These are phyloP conservation scores for Telmatherina bonti DNA, from an alignment of 2,797 vertebrate species.

Conservation along the genomic window DNA sequence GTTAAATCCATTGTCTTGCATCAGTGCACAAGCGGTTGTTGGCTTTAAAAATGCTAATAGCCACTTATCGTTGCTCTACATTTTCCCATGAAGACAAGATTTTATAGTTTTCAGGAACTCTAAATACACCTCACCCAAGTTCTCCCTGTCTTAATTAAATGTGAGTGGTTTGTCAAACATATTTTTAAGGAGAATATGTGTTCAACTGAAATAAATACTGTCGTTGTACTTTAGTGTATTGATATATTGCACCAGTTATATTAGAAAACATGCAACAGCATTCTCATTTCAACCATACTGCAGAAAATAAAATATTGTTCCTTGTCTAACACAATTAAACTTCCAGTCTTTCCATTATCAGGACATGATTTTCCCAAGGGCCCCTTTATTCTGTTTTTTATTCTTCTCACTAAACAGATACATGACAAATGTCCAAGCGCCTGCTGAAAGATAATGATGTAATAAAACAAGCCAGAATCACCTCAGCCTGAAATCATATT, in stretches of 20 bases:
- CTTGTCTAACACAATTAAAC: neutral
- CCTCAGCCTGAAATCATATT: constrained; percentile 45
- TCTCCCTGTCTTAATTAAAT: neutral
- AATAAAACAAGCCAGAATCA: constrained; percentile 55
- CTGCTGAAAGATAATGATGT: constrained; percentile 54
- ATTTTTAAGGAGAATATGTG: neutral
- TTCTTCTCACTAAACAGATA: constrained; percentile 9
- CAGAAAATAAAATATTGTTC: neutral
- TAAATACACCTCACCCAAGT: neutral
- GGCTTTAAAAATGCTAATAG: too few relatives aligned
- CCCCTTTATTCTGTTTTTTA: constrained; percentile 19
- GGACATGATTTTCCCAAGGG: neutral
- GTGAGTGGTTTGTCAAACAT: neutral
- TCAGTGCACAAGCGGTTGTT: too few relatives aligned
- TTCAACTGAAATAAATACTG: neutral
- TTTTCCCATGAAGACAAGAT: neutral
- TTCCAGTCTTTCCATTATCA: neutral
- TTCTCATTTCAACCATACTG: neutral
- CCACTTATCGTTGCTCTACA: neutral
- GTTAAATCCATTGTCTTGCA: too few relatives aligned
- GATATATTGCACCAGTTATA: too few relatives aligned
- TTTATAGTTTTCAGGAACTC: neutral
- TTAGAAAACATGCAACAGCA: neutral
- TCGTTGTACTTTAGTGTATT: neutral
- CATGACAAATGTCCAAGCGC: constrained; percentile 41